Evolutionary conservation across 2,888 invertebrate genomes (phyloP).

Genomic region (Metopia argyrocephala): DNA sequence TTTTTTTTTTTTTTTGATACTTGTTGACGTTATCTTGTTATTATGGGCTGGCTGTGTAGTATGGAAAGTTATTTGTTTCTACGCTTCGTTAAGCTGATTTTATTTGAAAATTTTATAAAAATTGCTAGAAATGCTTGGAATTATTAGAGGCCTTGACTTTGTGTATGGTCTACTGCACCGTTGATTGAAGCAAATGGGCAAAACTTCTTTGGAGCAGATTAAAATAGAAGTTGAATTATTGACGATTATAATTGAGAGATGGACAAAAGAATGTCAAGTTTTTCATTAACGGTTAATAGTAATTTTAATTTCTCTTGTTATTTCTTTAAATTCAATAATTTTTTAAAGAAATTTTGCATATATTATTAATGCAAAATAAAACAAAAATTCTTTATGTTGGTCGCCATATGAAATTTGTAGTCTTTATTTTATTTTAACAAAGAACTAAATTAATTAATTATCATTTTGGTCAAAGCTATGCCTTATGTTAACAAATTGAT

Average conservation of each 20-base stretch:
- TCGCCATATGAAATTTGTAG: no score
- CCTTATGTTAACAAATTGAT: no score
- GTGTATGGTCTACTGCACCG: not conserved
- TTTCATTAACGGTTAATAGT: no score
- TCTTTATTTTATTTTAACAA: no score
- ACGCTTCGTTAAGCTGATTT: constrained; percentile 25
- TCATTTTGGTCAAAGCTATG: no score
- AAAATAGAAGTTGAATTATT: not conserved
- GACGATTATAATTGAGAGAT: not conserved
- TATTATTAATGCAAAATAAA: no score
- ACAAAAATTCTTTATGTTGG: no score
- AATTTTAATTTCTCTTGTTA: no score
- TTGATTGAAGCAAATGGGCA: not conserved
- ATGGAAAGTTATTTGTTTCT: constrained; percentile 34
- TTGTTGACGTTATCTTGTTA: constrained; percentile 54
- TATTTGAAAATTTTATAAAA: not conserved
- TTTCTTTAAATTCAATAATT: no score
- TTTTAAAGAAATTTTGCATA: no score
- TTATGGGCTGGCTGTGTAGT: constrained; percentile 3
- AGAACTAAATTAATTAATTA: no score
- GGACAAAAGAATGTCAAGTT: no score
- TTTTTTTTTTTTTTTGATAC: constrained; percentile 2
- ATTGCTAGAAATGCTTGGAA: constrained; percentile 2
- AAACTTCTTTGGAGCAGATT: not conserved
- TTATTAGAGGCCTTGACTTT: not conserved